phyloP scores from a whole-genome alignment of 2,888 invertebrate species.

The Ormyrus pomaceus region DNA sequence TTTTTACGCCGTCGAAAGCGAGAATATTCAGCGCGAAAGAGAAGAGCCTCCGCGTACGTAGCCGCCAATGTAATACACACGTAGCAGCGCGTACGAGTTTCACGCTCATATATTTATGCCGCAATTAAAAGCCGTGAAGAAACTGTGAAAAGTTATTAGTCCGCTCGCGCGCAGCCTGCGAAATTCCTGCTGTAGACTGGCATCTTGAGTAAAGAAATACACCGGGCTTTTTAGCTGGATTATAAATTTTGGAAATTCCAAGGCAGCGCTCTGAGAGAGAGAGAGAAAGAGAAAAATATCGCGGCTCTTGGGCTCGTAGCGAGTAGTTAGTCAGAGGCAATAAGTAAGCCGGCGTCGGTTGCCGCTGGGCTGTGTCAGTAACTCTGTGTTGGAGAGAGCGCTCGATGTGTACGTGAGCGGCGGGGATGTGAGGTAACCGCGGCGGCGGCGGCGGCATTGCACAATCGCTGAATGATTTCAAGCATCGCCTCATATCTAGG shows the following conservation, averaged over 20 bases:
- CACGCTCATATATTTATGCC: constrained; percentile 44
- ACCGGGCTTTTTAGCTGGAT: no score
- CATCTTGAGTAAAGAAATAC: no score
- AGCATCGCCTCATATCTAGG: constrained; percentile 76
- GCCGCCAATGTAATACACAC: neutral
- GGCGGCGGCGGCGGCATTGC: constrained; percentile 68
- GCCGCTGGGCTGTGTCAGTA: constrained; percentile 28
- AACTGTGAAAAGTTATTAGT: constrained; percentile 54
- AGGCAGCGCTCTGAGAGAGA: neutral
- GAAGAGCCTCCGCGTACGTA: neutral
- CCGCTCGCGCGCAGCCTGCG: neutral
- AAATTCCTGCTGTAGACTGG: neutral
- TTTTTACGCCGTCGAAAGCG: neutral
- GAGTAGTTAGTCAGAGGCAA: constrained; percentile 30
- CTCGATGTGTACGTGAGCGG: constrained; percentile 41
- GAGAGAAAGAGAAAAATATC: neutral
- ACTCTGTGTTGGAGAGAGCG: constrained; percentile 58
- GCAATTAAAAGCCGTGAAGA: constrained; percentile 50
- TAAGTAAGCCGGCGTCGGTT: constrained; percentile 31
- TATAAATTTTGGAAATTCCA: neutral
- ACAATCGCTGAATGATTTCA: constrained; percentile 76
- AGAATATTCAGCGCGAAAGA: constrained; percentile 17
- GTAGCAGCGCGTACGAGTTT: neutral
- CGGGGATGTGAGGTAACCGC: constrained; percentile 72
- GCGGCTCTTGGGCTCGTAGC: neutral